Evolutionary conservation across 2,113 vertebrate genomes (phyloP).

Genomic region (Dicerorhinus sumatrensis): DNA sequence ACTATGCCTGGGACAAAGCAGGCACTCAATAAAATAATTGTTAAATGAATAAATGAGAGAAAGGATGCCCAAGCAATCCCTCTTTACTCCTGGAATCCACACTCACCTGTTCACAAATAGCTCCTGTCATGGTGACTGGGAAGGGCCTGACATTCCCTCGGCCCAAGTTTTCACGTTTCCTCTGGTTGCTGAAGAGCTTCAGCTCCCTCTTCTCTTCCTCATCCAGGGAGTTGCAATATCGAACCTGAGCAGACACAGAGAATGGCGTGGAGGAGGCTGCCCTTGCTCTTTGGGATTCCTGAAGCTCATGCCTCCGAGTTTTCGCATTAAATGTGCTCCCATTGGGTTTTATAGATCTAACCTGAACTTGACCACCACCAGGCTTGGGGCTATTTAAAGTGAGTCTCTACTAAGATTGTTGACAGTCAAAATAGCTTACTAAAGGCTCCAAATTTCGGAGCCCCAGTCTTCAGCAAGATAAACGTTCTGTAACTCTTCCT

Average conservation of each 20-base stretch:
- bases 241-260: constrained; percentile 88
- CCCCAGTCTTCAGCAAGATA: background rate
- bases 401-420: background rate
- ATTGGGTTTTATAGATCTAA: background rate
- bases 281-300: background rate
- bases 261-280: rapidly evolving
- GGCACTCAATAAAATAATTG: background rate
- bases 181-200: constrained; percentile 98
- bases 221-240: constrained; percentile 97
- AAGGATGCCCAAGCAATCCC: no score
- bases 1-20: rapidly evolving
- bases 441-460: background rate
- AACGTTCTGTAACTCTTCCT: background rate
- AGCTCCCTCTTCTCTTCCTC: constrained; percentile 98
- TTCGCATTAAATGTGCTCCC: background rate
- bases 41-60: rapidly evolving
- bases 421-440: background rate
- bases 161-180: constrained; percentile 97
- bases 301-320: background rate
- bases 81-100: rapidly evolving
- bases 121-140: constrained; percentile 97
- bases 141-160: constrained; percentile 96
- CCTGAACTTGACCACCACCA: rapidly evolving
- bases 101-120: constrained; percentile 97
- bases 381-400: background rate